A percentile compares a stretch with the other conserved stretches of the same genome.
phyloP scores from a whole-genome alignment of 2,888 invertebrate genomes.

The Himalopsyche anomala region DNA sequence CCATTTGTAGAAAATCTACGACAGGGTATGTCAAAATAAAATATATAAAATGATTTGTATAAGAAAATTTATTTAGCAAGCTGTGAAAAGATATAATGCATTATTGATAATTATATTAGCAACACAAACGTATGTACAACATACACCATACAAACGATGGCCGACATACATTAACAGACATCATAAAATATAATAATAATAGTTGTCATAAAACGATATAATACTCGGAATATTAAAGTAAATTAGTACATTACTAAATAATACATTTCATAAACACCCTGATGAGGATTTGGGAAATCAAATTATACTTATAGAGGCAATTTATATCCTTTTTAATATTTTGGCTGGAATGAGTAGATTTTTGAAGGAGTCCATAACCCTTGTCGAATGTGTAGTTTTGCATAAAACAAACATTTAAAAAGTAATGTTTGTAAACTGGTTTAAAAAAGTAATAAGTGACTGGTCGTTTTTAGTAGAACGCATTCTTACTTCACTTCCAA shows the following conservation, averaged over 20 bases:
- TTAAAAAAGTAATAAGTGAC: no score
- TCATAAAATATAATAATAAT: neutral
- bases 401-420: no score
- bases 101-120: neutral
- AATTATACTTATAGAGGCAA: neutral
- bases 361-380: no score
- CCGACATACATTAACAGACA: neutral
- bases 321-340: no score
- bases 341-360: no score
- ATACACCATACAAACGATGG: neutral
- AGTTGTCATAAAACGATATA: neutral
- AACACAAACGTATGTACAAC: conserved; percentile 16
- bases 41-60: neutral
- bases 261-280: neutral
- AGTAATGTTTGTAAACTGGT: no score
- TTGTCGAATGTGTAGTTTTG: no score
- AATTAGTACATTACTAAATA: neutral
- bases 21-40: neutral
- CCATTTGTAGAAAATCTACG: no score
- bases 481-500: no score
- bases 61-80: conserved; percentile 20
- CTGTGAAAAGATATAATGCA: conserved; percentile 26
- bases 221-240: neutral
- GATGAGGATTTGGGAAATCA: neutral
- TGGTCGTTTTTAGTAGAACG: no score